Evolutionary conservation across 2,797 vertebrate genomes (phyloP).

Genomic region (Lacerta bilineata): DNA sequence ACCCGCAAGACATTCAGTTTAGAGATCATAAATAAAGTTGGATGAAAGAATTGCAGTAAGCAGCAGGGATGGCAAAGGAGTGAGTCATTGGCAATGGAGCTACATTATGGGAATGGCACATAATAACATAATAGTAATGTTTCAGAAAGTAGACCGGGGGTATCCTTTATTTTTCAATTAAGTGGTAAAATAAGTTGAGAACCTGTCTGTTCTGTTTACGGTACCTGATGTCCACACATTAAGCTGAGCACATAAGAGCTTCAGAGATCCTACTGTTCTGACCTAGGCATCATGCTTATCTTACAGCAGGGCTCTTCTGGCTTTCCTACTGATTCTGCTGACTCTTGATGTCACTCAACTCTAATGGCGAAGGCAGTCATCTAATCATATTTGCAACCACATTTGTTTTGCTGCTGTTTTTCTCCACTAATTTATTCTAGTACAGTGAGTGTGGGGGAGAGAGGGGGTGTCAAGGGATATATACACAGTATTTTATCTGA

Average conservation of each 20-base stretch:
- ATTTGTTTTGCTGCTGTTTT: background rate
- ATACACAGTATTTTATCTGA: background rate
- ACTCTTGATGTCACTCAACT: background rate
- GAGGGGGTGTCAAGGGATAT: background rate
- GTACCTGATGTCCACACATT: background rate
- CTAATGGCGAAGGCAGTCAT: background rate
- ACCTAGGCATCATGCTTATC: background rate
- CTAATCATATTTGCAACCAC: background rate
- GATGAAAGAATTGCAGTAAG: background rate
- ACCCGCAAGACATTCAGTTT: background rate
- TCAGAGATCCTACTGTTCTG: background rate
- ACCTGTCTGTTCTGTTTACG: background rate
- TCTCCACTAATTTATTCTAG: background rate
- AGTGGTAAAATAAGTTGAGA: background rate
- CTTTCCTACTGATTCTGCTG: background rate
- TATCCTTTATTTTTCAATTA: background rate
- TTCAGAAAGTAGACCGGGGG: background rate
- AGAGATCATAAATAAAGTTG: background rate
- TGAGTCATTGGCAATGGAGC: background rate
- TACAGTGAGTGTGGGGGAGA: background rate
- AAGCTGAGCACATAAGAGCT: background rate
- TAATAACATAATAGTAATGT: background rate
- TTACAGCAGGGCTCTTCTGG: background rate
- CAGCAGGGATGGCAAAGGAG: background rate
- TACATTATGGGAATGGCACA: background rate